These are phyloP conservation scores for Odocoileus virginianus DNA, from an alignment of 2,113 vertebrate genomes.

Conservation along the genomic window DNA sequence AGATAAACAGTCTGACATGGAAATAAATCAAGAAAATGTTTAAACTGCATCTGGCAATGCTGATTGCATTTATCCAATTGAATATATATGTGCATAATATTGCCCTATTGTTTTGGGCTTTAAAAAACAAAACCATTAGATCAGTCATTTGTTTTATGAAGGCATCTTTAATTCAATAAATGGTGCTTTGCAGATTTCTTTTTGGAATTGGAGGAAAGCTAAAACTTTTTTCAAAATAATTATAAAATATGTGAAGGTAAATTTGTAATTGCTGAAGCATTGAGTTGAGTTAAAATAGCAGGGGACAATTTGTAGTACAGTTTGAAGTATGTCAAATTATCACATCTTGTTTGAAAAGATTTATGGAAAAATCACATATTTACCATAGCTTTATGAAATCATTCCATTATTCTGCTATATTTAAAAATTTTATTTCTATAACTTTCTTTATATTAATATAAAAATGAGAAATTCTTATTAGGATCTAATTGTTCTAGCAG, in stretches of 20 bases:
- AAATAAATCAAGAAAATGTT: conserved; percentile 69
- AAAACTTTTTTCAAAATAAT: conserved; percentile 1
- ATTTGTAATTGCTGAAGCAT: conserved; percentile 14
- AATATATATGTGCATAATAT: not conserved
- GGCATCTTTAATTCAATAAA: conserved; percentile 33
- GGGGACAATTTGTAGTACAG: not conserved
- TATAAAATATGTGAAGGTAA: not conserved
- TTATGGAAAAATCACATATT: not conserved
- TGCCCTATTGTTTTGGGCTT: not conserved
- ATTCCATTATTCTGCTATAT: not conserved
- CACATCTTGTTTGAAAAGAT: not conserved
- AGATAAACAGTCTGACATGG: conserved; percentile 65
- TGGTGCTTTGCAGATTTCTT: conserved; percentile 2
- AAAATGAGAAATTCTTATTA: not conserved
- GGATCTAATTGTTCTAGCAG: not conserved
- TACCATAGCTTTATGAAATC: not conserved
- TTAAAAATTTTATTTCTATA: not conserved
- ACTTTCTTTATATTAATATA: not conserved
- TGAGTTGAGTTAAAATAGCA: conserved; percentile 15
- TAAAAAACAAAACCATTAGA: not conserved
- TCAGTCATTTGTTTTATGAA: conserved; percentile 8
- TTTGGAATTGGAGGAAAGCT: not conserved
- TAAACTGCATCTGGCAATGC: conserved; percentile 13
- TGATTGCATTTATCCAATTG: conserved; percentile 41
- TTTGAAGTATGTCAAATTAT: conserved; percentile 13